Conservation (phyloP, 1,140 invertebrate species). For the Eumaeus atala region DNA sequence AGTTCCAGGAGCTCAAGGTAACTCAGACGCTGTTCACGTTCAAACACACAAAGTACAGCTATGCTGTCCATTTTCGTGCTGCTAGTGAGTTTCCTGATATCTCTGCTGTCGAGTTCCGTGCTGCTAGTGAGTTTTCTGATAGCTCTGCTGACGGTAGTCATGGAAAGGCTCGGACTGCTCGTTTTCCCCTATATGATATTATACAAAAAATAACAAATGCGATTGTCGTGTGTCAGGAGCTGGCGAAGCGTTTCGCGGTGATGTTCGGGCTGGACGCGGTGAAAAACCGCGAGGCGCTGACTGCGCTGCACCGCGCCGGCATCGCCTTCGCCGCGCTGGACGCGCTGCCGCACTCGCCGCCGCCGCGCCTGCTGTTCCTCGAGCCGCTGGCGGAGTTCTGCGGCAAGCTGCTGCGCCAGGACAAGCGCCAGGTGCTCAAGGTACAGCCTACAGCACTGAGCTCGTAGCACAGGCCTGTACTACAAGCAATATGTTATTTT, state of each 20-base stretch:
- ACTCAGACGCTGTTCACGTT: too few species aligned
- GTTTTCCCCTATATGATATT: too few species aligned
- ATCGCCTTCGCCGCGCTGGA: constrained; percentile 90
- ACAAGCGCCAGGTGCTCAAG: constrained; percentile 89
- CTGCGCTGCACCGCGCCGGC: constrained; percentile 94
- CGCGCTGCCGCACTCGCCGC: constrained; percentile 78
- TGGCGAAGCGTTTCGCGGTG: constrained; percentile 96
- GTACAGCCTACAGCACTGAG: neutral
- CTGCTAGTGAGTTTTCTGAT: too few species aligned
- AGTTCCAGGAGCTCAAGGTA: constrained; percentile 90
- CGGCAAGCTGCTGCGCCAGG: constrained; percentile 95
- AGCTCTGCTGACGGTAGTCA: too few species aligned
- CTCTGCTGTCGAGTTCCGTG: too few species aligned
- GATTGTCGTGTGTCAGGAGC: constrained; percentile 76
- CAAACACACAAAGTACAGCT: too few species aligned
- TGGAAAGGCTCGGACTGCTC: too few species aligned
- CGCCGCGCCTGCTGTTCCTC: constrained; percentile 92
- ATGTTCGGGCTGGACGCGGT: constrained; percentile 98
- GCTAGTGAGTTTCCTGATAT: too few species aligned
- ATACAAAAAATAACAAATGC: too few species aligned
- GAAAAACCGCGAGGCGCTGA: constrained; percentile 98
- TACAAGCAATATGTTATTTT: too few species aligned
- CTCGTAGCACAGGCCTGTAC: too few species aligned
- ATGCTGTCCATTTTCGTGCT: too few species aligned
- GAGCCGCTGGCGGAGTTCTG: constrained; percentile 97